Evolutionary conservation across 2,888 invertebrate genomes (phyloP).

Genomic region (Andrena marginata): DNA sequence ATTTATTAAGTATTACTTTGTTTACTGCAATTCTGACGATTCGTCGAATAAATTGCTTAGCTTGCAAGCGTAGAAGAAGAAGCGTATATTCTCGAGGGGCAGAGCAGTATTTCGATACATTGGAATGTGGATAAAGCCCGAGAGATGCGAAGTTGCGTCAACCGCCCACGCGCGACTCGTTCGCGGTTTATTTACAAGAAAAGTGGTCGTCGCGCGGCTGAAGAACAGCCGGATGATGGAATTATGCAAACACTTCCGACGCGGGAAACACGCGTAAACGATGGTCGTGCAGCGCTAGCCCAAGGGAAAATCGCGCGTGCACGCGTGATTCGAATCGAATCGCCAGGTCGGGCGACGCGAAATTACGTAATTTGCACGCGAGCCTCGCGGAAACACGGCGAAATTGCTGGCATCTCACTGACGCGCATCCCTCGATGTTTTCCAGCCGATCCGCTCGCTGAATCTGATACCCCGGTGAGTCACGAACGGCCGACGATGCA

Average conservation of each 20-base stretch:
- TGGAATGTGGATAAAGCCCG: not conserved
- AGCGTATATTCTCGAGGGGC: not conserved
- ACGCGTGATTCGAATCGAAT: slow-evolving; percentile 38
- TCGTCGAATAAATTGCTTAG: no score
- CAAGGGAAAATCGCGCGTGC: slow-evolving; percentile 12
- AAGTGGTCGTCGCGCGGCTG: slow-evolving; percentile 23
- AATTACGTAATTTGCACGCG: slow-evolving; percentile 68
- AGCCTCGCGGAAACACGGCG: slow-evolving; percentile 46
- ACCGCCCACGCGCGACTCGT: slow-evolving; percentile 30
- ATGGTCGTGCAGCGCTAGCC: not conserved
- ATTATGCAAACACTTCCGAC: slow-evolving; percentile 65
- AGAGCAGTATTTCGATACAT: not conserved
- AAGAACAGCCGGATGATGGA: slow-evolving; percentile 14
- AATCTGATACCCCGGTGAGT: slow-evolving; percentile 15
- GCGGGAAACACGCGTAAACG: slow-evolving; percentile 25
- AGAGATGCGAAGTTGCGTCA: not conserved
- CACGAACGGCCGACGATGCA: slow-evolving; percentile 31
- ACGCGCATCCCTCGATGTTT: slow-evolving; percentile 44
- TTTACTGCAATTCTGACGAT: no score
- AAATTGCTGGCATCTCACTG: slow-evolving; percentile 28
- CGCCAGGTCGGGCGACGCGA: slow-evolving; percentile 25
- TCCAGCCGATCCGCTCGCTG: slow-evolving; percentile 32
- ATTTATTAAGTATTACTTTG: no score
- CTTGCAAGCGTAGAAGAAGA: no score
- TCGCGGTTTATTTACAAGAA: slow-evolving; percentile 35